Base-by-base conservation (phyloP, 2,888 invertebrate species). In the Coremacera marginata region DNA sequence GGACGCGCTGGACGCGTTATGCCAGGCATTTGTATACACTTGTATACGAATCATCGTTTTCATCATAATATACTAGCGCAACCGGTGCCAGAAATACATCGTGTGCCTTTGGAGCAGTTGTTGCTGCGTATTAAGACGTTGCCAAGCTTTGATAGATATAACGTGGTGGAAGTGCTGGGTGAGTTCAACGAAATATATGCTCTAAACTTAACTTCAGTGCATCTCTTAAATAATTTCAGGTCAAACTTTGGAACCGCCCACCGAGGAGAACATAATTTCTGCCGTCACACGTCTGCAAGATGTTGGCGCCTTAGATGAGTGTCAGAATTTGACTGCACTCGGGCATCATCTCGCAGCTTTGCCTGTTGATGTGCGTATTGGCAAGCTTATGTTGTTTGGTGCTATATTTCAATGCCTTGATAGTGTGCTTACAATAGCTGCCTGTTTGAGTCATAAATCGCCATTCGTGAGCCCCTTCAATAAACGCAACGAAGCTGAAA, bases 1-100 rank as follows among this genome's bases (percentile, higher is more conserved):
- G 98, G 98, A 37, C 92, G 98, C 67, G 97, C 98, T 16, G 98
- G 98, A 0, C 93, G 98, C 74, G 97, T 97, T 3, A 94, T 94
- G 92, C 92, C 95, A 0, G 98, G 98, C 0, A 93, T 96, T 34
- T 96, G 95, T 85, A 89, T 89, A 71, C 97, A 98, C 85, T 90
- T 98, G 70, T 98, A 94, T 88, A 96, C 97, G 0, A 92, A 93
- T 0, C 93, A 94, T 81, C 91, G 94, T 60, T 94, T 92, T 86
- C 88, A 90, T 44, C 88, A 94, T 81, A 92, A 94, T 77, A 90
- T 96, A 80, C 85, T 93, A 7, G 91, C 92, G 1, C 95, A 95
- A 83, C 95, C 95, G 0, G 92, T 95, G 68, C 97, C 98, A 0
- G 98, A 98, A 90, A 95, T 98, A 85, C 94, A 97, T 78, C 90